These are phyloP conservation scores for Hermaeophaga mercurialis DNA, from an alignment of 2,888 invertebrate genomes.

Conservation along the genomic window DNA sequence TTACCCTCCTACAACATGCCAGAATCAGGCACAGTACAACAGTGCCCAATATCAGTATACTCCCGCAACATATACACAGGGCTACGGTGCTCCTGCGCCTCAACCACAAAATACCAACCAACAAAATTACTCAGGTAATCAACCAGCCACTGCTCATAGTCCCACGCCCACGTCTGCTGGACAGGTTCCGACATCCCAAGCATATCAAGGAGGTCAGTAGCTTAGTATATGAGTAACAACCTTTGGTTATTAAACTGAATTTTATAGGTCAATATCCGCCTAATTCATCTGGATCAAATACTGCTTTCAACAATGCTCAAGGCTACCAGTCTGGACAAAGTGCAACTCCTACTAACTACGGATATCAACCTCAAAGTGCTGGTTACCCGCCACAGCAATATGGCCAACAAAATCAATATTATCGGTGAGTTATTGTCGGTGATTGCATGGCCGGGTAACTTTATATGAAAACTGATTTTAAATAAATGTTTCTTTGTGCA, in stretches of 20 bases:
- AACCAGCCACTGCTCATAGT: neutral
- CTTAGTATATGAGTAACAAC: too few species aligned
- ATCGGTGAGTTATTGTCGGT: conserved; percentile 52
- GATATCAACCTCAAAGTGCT: conserved; percentile 66
- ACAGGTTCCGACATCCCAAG: neutral
- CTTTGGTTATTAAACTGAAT: neutral
- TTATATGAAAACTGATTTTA: too few species aligned
- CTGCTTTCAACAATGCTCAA: conserved; percentile 35
- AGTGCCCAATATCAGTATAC: neutral
- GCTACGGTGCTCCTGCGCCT: neutral
- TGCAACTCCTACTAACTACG: conserved; percentile 52
- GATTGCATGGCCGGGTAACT: conserved; percentile 6
- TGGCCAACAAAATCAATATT: conserved; percentile 64
- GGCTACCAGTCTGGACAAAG: conserved; percentile 43
- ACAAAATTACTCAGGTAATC: conserved; percentile 1
- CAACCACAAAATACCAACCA: conserved; percentile 4
- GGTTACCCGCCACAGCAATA: conserved; percentile 66
- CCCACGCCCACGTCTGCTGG: neutral
- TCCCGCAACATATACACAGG: neutral
- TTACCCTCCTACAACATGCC: conserved; percentile 54
- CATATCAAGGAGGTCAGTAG: conserved; percentile 5
- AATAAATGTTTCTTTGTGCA: too few species aligned
- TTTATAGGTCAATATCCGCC: conserved; percentile 56
- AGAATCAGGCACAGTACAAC: conserved; percentile 49
- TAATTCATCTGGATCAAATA: conserved; percentile 52